Conservation (phyloP, 2,113 vertebrate species). For the Arenaria interpres region DNA sequence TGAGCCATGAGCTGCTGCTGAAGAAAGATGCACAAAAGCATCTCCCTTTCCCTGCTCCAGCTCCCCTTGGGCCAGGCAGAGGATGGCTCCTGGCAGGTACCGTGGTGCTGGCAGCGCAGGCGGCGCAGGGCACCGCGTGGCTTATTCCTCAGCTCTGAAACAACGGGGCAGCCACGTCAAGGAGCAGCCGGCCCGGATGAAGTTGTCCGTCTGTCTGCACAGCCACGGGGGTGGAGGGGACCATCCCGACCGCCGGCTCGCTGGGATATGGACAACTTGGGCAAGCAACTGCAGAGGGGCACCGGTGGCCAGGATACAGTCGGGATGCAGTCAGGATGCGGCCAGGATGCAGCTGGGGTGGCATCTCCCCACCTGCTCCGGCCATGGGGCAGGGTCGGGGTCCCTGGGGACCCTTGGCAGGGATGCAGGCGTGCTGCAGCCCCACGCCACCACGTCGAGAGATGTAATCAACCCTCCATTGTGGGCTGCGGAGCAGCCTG, state of each 20-base stretch:
- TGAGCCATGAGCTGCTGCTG: background rate
- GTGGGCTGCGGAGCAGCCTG: background rate
- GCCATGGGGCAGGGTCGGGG: background rate
- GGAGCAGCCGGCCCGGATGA: background rate
- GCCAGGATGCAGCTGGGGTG: background rate
- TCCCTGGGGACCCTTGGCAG: fast-evolving
- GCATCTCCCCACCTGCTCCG: background rate
- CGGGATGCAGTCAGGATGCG: background rate
- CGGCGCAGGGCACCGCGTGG: background rate
- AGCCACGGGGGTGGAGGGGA: background rate
- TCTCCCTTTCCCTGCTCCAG: fast-evolving
- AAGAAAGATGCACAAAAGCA: background rate
- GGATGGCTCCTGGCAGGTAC: background rate
- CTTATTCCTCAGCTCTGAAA: constrained; percentile 8
- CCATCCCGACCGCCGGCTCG: fast-evolving
- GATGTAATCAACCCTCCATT: background rate
- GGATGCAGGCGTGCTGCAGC: background rate
- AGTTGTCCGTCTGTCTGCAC: background rate
- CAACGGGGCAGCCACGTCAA: background rate
- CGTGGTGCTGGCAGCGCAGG: background rate
- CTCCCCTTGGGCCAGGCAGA: fast-evolving
- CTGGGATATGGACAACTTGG: background rate
- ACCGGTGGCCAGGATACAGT: background rate
- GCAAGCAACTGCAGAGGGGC: background rate
- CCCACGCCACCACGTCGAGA: background rate